These are phyloP conservation scores for Halcyon leucocephala DNA, from an alignment of 2,797 vertebrate species.

Conservation along the genomic window DNA sequence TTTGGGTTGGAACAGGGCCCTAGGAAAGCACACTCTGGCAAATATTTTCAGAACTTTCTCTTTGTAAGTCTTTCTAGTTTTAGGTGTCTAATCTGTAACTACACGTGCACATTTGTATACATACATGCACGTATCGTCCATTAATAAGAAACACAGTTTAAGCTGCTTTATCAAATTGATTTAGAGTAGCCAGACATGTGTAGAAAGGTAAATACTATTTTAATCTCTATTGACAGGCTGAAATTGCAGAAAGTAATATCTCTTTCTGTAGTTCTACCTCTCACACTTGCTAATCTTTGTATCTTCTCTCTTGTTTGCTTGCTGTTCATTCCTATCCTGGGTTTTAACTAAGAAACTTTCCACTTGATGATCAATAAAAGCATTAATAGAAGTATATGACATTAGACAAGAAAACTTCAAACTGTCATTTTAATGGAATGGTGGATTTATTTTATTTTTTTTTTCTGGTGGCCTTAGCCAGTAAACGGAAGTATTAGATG, in stretches of 20 bases:
- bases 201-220: background rate
- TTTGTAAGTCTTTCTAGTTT: background rate
- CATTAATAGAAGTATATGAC: background rate
- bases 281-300: background rate
- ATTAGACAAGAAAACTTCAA: background rate
- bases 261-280: background rate
- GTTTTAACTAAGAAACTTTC: background rate
- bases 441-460: background rate
- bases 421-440: background rate
- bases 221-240: background rate
- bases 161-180: background rate
- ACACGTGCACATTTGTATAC: rapidly evolving
- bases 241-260: background rate
- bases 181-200: background rate
- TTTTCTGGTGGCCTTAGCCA: background rate
- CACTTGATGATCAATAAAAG: background rate
- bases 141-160: background rate
- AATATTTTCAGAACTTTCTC: slow-evolving; percentile 5
- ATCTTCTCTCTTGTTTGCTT: background rate
- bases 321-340: background rate
- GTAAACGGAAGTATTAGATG: background rate
- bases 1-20: slow-evolving; percentile 44
- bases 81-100: background rate
- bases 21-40: background rate
- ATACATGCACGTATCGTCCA: background rate